Evolutionary conservation across 2,888 invertebrate genomes (phyloP).

Genomic region (Agrotis puta): DNA sequence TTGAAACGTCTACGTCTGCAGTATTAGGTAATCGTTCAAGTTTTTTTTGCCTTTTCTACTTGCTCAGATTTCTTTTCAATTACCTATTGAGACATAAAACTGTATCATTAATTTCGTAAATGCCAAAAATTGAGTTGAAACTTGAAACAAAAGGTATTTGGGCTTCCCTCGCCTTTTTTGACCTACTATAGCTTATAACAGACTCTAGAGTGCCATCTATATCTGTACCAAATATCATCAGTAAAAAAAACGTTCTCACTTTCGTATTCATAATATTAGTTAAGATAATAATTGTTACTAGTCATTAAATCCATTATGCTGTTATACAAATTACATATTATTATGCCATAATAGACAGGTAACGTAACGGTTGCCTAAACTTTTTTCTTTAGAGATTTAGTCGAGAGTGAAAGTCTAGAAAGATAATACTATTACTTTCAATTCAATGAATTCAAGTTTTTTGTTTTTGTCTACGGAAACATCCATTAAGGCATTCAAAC

Average conservation of each 20-base stretch:
- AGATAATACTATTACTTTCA: slow-evolving; percentile 26
- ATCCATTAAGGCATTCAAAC: slow-evolving; percentile 4
- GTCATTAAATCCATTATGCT: slow-evolving; percentile 32
- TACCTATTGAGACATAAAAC: neutral
- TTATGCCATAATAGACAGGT: slow-evolving; percentile 19
- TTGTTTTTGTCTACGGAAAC: slow-evolving; percentile 10
- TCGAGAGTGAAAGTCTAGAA: slow-evolving; percentile 49
- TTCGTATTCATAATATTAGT: too few relatives aligned
- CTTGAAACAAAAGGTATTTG: neutral
- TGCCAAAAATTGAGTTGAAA: neutral
- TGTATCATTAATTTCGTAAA: neutral
- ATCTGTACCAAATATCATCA: too few relatives aligned
- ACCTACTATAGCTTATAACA: too few relatives aligned
- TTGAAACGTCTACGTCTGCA: slow-evolving; percentile 31
- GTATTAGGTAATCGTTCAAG: slow-evolving; percentile 20
- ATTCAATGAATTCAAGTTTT: slow-evolving; percentile 16
- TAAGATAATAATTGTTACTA: slow-evolving; percentile 15
- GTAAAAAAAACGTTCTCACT: too few relatives aligned
- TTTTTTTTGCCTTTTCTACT: neutral
- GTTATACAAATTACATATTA: slow-evolving; percentile 36
- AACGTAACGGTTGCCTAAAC: slow-evolving; percentile 23
- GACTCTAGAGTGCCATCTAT: too few relatives aligned
- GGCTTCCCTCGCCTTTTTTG: too few relatives aligned
- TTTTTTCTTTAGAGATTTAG: slow-evolving; percentile 17
- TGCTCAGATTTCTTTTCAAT: neutral